Conservation (phyloP, 1,140 invertebrate species). For the Aphis gossypii region DNA sequence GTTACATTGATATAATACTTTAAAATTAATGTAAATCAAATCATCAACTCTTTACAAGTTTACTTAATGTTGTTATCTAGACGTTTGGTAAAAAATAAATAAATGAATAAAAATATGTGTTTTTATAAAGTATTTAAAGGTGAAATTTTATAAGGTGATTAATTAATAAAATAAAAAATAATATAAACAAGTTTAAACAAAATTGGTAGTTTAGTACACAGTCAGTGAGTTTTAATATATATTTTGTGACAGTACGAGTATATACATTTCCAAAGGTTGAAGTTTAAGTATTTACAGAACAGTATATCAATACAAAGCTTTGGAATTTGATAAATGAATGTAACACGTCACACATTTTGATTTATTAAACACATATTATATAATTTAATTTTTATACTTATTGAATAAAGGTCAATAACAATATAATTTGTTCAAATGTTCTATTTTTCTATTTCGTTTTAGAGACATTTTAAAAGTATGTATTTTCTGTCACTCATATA, state of each 20-base stretch:
- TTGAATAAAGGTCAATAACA: neutral
- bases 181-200: neutral
- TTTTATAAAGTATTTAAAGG: neutral
- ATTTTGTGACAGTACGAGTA: neutral
- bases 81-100: neutral
- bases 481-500: neutral
- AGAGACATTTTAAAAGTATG: neutral
- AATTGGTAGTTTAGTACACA: neutral
- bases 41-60: neutral
- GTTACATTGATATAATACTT: no score
- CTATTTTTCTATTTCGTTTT: neutral
- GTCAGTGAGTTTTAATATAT: neutral
- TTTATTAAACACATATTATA: conserved; percentile 41
- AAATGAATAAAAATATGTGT: no score
- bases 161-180: neutral
- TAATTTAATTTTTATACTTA: conserved; percentile 21
- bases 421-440: neutral
- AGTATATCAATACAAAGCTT: conserved; percentile 3
- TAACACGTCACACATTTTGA: conserved; percentile 5
- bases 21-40: neutral
- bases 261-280: neutral
- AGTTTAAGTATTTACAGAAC: neutral
- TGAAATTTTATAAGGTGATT: neutral
- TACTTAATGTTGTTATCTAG: neutral
- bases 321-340: conserved; percentile 2